These are phyloP conservation scores for Magallana ariakensis DNA, from an alignment of 1,140 invertebrate genomes.

Conservation along the genomic window DNA sequence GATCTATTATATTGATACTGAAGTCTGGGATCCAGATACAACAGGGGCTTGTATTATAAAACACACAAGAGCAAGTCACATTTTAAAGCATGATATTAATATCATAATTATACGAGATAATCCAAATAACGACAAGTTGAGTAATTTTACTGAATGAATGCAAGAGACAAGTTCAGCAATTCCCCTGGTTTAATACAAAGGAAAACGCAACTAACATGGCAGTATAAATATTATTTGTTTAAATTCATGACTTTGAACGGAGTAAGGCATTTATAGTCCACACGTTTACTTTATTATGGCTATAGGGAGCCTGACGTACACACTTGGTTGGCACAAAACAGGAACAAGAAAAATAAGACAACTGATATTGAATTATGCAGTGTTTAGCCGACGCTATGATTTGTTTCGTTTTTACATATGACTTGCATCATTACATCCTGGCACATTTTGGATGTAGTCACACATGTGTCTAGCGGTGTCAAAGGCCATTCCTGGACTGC, in stretches of 20 bases:
- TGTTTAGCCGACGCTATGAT: background rate
- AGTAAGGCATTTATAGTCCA: too few relatives aligned
- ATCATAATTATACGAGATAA: too few relatives aligned
- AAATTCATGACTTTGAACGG: too few relatives aligned
- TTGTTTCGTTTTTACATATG: background rate
- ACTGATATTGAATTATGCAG: constrained; percentile 12
- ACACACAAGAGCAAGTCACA: background rate
- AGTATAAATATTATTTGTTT: too few relatives aligned
- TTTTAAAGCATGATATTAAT: background rate
- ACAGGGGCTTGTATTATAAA: background rate
- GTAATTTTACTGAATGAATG: too few relatives aligned
- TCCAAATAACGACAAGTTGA: too few relatives aligned
- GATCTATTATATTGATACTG: background rate
- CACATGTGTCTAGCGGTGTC: constrained; percentile 52
- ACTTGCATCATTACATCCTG: constrained; percentile 49
- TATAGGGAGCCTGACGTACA: background rate
- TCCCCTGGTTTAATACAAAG: too few relatives aligned
- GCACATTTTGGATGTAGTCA: constrained; percentile 58
- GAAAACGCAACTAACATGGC: too few relatives aligned
- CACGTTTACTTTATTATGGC: too few relatives aligned
- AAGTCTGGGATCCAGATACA: background rate
- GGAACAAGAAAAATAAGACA: background rate
- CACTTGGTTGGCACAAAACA: background rate
- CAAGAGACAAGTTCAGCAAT: too few relatives aligned
- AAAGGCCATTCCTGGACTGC: constrained; percentile 55